Percentiles rank a stretch among this genome's conserved stretches.
These are phyloP conservation scores for Paelopatides confundens DNA, from an alignment of 53 echinoderm and acorn worm species.

Conservation along the genomic window DNA sequence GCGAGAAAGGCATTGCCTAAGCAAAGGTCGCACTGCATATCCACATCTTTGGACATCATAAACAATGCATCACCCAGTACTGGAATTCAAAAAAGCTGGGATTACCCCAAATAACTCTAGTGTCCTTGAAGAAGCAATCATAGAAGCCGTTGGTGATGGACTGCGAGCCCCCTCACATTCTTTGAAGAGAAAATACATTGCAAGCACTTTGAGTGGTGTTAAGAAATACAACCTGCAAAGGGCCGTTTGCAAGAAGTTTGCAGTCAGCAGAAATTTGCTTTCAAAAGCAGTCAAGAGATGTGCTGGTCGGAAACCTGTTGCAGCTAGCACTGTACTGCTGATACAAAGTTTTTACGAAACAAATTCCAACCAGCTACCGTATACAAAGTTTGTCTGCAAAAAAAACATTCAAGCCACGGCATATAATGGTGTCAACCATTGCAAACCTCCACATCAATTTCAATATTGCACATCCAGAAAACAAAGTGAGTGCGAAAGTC, in stretches of 20 bases:
- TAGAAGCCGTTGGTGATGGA: not conserved
- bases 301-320: not conserved
- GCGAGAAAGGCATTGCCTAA: not conserved
- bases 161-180: not conserved
- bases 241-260: not conserved
- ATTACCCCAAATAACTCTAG: not conserved
- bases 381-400: not conserved
- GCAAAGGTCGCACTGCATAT: not conserved
- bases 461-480: conserved; percentile 39
- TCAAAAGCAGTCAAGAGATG: not conserved
- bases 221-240: conserved; percentile 50
- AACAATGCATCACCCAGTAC: conserved; percentile 15
- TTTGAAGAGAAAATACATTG: not conserved
- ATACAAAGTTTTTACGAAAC: not conserved
- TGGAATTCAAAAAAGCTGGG: not conserved
- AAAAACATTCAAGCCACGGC: not conserved
- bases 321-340: not conserved
- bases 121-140: not conserved
- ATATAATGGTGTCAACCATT: not conserved
- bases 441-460: not conserved
- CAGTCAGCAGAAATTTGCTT: not conserved
- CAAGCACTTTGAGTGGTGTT: conserved; percentile 19
- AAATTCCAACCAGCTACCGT: not conserved
- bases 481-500: conserved; percentile 16
- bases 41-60: conserved; percentile 3